phyloP scores from a whole-genome alignment of 2,113 vertebrate species.

The Poeciliopsis turrubarensis region DNA sequence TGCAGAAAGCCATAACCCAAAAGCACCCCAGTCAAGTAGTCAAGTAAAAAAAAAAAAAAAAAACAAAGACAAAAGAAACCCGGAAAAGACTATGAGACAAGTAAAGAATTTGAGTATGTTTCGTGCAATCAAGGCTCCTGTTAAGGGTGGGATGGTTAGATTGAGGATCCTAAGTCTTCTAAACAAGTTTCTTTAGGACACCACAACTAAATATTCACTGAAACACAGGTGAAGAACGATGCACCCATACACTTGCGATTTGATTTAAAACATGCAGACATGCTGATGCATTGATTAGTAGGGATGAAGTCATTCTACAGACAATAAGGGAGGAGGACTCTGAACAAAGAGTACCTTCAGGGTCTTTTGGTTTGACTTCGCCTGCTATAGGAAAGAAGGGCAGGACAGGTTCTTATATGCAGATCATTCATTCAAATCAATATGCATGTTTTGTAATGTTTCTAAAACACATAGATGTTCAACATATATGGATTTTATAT shows the following conservation, averaged over 20 bases:
- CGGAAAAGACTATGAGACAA: constrained; percentile 7
- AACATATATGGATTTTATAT: not conserved
- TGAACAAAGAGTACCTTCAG: constrained; percentile 83
- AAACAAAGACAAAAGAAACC: constrained; percentile 1
- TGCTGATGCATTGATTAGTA: constrained; percentile 78
- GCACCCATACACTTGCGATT: constrained; percentile 33
- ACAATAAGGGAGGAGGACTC: constrained; percentile 39
- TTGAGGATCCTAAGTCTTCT: constrained; percentile 27
- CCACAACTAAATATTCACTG: constrained; percentile 11
- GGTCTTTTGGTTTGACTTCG: constrained; percentile 84
- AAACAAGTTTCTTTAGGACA: constrained; percentile 7
- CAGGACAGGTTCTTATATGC: constrained; percentile 70
- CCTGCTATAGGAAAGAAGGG: constrained; percentile 82
- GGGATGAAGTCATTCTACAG: constrained; percentile 54
- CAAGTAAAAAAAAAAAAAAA: constrained; percentile 19
- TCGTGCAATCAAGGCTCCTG: constrained; percentile 44
- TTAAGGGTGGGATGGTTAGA: constrained; percentile 61
- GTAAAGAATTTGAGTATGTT: constrained; percentile 33
- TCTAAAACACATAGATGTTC: not conserved
- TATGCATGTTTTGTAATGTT: not conserved
- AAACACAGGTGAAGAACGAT: constrained; percentile 17
- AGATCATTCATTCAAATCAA: constrained; percentile 20
- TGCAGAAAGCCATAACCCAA: constrained; percentile 16
- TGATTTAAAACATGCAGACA: constrained; percentile 76
- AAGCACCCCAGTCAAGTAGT: constrained; percentile 22